Conservation (phyloP, 2,888 invertebrate species). For the Argyresthia albistria region DNA sequence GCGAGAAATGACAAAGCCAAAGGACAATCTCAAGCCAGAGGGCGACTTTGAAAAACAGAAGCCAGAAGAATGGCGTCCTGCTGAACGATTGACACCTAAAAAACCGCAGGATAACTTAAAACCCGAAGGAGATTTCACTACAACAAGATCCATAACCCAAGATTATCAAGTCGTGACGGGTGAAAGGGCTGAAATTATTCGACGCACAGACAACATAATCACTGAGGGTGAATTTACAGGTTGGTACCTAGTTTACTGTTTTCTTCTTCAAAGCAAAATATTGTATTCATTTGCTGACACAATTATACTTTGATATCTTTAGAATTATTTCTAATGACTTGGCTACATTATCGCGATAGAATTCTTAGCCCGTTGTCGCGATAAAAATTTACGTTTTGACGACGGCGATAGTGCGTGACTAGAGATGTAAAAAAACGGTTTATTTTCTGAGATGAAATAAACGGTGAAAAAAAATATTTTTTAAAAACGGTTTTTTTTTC, state of each 20-base stretch:
- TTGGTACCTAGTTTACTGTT: slow-evolving; percentile 50
- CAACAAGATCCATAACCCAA: slow-evolving; percentile 23
- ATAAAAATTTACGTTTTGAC: too few species aligned
- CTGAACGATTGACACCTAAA: slow-evolving; percentile 45
- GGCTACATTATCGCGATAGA: too few species aligned
- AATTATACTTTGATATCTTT: not conserved
- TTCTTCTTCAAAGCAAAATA: slow-evolving; percentile 33
- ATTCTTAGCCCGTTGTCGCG: too few species aligned
- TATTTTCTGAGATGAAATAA: too few species aligned
- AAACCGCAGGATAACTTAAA: slow-evolving; percentile 68
- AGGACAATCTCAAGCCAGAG: slow-evolving; percentile 60
- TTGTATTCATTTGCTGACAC: not conserved
- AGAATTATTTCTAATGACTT: not conserved
- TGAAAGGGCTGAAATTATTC: slow-evolving; percentile 71
- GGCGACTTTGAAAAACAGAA: slow-evolving; percentile 40
- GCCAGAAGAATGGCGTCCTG: slow-evolving; percentile 33
- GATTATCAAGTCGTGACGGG: slow-evolving; percentile 34
- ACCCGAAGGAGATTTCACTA: slow-evolving; percentile 58
- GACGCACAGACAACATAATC: slow-evolving; percentile 76
- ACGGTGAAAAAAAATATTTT: too few species aligned
- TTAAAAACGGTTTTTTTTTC: too few species aligned
- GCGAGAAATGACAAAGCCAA: slow-evolving; percentile 35
- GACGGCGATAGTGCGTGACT: too few species aligned
- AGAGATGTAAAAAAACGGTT: too few species aligned
- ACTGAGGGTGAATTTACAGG: slow-evolving; percentile 78